phyloP scores from a whole-genome alignment of 2,113 vertebrate genomes.

The Cavia aperea region DNA sequence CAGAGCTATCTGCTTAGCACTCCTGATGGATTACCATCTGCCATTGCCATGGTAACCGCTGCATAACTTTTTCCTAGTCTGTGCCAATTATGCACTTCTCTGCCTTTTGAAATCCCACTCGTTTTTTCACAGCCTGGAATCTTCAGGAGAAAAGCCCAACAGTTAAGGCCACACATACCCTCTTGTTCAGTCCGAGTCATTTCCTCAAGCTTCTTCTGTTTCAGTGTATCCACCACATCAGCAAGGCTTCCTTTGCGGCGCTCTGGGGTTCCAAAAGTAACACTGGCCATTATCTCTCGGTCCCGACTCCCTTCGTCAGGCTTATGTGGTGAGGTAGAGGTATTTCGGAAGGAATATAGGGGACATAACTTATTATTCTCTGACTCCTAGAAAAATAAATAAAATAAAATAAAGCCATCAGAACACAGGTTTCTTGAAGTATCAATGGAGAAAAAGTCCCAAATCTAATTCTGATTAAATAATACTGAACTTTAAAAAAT shows the following conservation, averaged over 20 bases:
- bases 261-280: constrained; percentile 96
- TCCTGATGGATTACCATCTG: constrained; percentile 69
- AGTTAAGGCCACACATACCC: constrained; percentile 80
- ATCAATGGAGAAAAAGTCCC: not conserved
- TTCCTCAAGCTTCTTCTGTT: constrained; percentile 99
- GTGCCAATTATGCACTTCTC: constrained; percentile 69
- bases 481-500: not conserved
- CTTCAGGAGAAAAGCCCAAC: not conserved
- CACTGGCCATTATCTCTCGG: constrained; percentile 94
- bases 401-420: constrained; percentile 58
- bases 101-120: constrained; percentile 57
- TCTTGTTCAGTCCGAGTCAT: constrained; percentile 99
- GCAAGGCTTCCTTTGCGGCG: constrained; percentile 99
- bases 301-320: constrained; percentile 97
- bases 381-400: constrained; percentile 88
- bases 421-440: constrained; percentile 47
- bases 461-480: constrained; percentile 3
- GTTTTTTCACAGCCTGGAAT: constrained; percentile 50
- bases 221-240: constrained; percentile 98
- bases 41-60: constrained; percentile 70
- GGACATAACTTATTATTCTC: constrained; percentile 99
- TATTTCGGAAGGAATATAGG: constrained; percentile 99
- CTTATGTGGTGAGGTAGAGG: constrained; percentile 99
- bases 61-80: constrained; percentile 69
- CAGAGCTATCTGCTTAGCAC: constrained; percentile 64